Evolutionary conservation across 1,140 invertebrate genomes (phyloP), one percentile per base, ranked within the genome.

Genomic region (Octopus bimaculoides): DNA sequence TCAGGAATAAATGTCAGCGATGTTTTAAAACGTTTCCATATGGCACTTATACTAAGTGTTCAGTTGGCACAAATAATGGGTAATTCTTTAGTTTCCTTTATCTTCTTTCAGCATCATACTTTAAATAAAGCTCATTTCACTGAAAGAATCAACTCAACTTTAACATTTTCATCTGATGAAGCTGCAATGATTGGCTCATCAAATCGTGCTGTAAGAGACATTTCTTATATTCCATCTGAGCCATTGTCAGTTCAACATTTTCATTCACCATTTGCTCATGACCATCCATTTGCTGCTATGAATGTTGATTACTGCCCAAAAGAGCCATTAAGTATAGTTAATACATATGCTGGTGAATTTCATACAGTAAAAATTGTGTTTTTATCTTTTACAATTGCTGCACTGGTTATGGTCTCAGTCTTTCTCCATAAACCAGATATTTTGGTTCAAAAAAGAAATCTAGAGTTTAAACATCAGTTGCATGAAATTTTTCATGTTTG

Each of bases 371-470:
- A 85, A 75, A 80, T 85, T 14, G 77, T 84, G 8, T 84, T 83
- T 66, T 75, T 85, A 53, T 77, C 81, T 9, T 79, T 85, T 52
- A 79, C 83, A 0, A 82, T 82, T 61, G 78, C 82, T 52, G 81
- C 83, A 5, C 81, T 85, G 71, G 83, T 80, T n/a, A 20, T 83
- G 1, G 82, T 85, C 10, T 84, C 83, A 54, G 79, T 83, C 71
- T 85, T 83, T 71, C 77, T 85, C 4, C 79, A 84, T 74, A 85
- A 85, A 75, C 84, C 84, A 10, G 84, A 85, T 54, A 85, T 85
- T 10, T 82, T 85, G 52, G 56, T 85, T 2, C 80, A 85, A 41
- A 85, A 83, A 69, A 82, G 81, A 56, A 84, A 85, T 56, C 78
- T 61, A 52, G 61, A 74, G 9, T 82, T 85, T 10, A 75, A 78